These are phyloP conservation scores for Laupala kohalensis DNA, from an alignment of 1,140 invertebrate genomes.

Conservation along the genomic window DNA sequence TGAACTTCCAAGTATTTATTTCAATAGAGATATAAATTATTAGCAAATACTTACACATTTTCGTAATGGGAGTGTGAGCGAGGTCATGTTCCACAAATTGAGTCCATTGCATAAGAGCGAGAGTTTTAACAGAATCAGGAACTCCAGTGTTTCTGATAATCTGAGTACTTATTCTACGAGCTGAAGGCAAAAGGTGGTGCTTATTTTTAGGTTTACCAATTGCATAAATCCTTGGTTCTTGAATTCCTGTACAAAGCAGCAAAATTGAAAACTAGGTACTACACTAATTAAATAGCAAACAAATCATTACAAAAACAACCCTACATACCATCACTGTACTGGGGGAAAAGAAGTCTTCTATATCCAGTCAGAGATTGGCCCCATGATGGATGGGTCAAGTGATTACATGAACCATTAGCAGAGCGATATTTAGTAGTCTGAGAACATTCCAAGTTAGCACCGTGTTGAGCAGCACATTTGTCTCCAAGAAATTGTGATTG, in stretches of 20 bases:
- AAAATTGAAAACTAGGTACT: background rate
- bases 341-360: slow-evolving; percentile 27
- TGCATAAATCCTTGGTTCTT: slow-evolving; percentile 33
- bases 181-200: slow-evolving; percentile 30
- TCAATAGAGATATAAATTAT: background rate
- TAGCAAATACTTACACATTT: slow-evolving; percentile 18
- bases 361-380: slow-evolving; percentile 30
- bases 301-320: background rate
- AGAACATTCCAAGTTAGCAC: slow-evolving; percentile 29
- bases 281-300: background rate
- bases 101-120: slow-evolving; percentile 17
- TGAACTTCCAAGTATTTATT: background rate
- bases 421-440: slow-evolving; percentile 25
- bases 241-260: slow-evolving; percentile 18
- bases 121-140: background rate
- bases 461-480: slow-evolving; percentile 33
- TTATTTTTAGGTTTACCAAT: slow-evolving; percentile 22
- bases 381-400: slow-evolving; percentile 28
- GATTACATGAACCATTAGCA: slow-evolving; percentile 41
- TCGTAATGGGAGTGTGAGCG: slow-evolving; percentile 29
- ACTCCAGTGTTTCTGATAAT: slow-evolving; percentile 15
- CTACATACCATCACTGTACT: slow-evolving; percentile 30
- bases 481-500: slow-evolving; percentile 33
- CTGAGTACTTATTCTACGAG: slow-evolving; percentile 33
- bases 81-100: slow-evolving; percentile 36